Conservation (phyloP, 1,140 invertebrate genomes). For the Thereuonema tuberculata region DNA sequence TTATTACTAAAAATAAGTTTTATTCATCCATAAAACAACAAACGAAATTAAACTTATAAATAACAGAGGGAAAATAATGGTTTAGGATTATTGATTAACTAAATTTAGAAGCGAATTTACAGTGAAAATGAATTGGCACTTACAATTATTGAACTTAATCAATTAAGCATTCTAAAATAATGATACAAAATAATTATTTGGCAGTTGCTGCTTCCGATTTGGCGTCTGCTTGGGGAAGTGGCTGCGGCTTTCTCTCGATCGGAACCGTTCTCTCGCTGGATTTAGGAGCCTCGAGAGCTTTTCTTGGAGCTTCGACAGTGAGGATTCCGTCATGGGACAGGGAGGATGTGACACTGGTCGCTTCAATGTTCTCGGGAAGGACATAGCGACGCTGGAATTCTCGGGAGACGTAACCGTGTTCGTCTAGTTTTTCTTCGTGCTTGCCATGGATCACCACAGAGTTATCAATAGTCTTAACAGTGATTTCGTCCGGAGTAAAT, state of each 20-base stretch:
- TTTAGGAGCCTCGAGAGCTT: neutral
- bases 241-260: neutral
- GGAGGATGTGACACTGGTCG: conserved; percentile 47
- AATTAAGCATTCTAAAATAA: no score
- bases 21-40: no score
- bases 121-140: no score
- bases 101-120: no score
- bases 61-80: no score
- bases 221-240: no score
- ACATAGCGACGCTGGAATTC: conserved; percentile 52
- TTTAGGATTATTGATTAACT: no score
- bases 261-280: neutral
- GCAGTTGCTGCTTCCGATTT: no score
- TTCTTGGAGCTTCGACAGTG: conserved; percentile 46
- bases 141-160: no score
- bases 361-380: conserved; percentile 43
- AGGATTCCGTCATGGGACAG: conserved; percentile 61
- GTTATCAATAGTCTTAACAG: conserved; percentile 72
- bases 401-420: conserved; percentile 46
- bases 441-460: conserved; percentile 62
- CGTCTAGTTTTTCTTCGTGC: conserved; percentile 66
- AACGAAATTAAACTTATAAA: no score
- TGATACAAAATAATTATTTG: no score
- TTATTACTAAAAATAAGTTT: no score
- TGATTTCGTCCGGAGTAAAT: conserved; percentile 68